Conservation (phyloP, 2,888 invertebrate genomes). For the Zootermopsis nevadensis region DNA sequence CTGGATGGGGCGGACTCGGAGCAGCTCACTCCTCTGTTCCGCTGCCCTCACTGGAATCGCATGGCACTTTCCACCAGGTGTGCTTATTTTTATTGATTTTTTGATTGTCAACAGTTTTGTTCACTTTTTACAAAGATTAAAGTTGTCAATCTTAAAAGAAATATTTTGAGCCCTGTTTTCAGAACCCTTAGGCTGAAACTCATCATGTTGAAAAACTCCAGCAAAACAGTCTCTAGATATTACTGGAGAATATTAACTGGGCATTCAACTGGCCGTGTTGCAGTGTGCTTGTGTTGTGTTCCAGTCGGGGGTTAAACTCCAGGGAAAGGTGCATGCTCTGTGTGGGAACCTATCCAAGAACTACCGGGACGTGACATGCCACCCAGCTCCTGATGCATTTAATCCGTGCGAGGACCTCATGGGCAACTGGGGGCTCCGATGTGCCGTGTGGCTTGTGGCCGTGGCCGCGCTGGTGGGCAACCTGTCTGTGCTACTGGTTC, state of each 20-base stretch:
- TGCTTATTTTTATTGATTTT: too few species aligned
- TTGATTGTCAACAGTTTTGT: too few species aligned
- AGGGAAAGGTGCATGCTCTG: slow-evolving; percentile 36
- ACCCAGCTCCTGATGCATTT: slow-evolving; percentile 71
- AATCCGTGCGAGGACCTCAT: slow-evolving; percentile 76
- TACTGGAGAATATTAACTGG: too few species aligned
- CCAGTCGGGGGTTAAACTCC: slow-evolving; percentile 10
- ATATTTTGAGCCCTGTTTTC: too few species aligned
- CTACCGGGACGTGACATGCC: slow-evolving; percentile 62
- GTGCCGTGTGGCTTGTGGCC: slow-evolving; percentile 72
- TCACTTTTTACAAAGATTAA: too few species aligned
- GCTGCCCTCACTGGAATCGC: background rate
- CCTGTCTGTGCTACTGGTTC: slow-evolving; percentile 71
- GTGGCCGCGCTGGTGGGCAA: slow-evolving; percentile 74
- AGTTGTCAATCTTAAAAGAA: too few species aligned
- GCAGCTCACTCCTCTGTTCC: slow-evolving; percentile 8
- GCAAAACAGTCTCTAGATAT: too few species aligned
- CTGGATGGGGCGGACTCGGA: slow-evolving; percentile 35
- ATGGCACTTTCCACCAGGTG: slow-evolving; percentile 51
- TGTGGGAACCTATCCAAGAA: slow-evolving; percentile 55
- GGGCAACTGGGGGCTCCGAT: slow-evolving; percentile 68
- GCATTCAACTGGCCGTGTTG: too few species aligned
- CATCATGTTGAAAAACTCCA: too few species aligned
- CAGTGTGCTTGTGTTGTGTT: background rate
- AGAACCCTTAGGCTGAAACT: too few species aligned